Base-by-base conservation (phyloP, 2,797 vertebrate genomes). In the Cuculus canorus region DNA sequence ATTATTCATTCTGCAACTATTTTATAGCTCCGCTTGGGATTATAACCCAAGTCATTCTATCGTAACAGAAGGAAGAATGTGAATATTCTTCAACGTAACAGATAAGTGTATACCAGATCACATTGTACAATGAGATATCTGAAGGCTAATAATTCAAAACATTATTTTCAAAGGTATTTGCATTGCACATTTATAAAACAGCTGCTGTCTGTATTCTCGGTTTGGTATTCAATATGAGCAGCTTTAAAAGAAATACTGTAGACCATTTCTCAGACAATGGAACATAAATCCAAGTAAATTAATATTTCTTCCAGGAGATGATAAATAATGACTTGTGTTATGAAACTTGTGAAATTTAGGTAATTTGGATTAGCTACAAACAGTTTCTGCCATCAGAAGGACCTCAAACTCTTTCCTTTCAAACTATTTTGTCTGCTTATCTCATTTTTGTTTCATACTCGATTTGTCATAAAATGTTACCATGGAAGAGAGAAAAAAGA, bases 281-380 rank as follows among this genome's bases (percentile, higher is more conserved):
- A 88, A 84, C 30, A 53, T 71, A 92, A 96, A 91, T 86, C 53
- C 53, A 82, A 13, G 48, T 80, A 88, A 90, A 96, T 94, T 91
- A 83, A 79, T 89, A 73, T 39, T 90, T 39, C 61, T 92, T 81
- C 52, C 0, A 0, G 35, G 75, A 92, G 30, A 64, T n/a, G 39
- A 84, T 14, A 65, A 47, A 85, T 79, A 86, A 88, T 93, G 57
- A 64, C 43, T 72, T 85, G 17, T 59, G 14, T 17, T 21, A 56
- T 64, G 37, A 85, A 65, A 92, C 92, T 86, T 77, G 25, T 70
- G 35, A 87, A 86, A 83, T 72, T 88, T 64, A 64, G 48, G 59
- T 69, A 72, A 82, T 90, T 93, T 85, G 52, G 91, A 87, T 93
- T 86, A 96, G 52, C 39, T 76, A 66, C 56, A 89, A 76, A 68